phyloP scores from a whole-genome alignment of 2,113 vertebrate species.

The Sitta europaea region DNA sequence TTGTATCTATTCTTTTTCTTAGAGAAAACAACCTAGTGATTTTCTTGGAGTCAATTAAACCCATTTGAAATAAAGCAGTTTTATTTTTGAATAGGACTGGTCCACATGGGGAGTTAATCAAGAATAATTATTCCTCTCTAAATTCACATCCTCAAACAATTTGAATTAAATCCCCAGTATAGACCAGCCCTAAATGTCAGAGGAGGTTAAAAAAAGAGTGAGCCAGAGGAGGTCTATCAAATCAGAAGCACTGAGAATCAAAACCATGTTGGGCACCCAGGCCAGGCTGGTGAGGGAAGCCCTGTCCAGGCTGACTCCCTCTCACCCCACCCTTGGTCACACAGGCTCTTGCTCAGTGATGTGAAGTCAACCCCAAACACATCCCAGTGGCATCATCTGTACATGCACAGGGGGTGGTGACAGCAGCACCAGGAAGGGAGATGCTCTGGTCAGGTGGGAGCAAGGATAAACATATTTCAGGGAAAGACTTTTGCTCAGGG shows the following conservation, averaged over 20 bases:
- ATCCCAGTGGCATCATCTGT: not conserved
- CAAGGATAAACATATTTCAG: not conserved
- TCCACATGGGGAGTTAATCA: slow-evolving; percentile 37
- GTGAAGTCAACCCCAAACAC: not conserved
- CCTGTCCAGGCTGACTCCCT: not conserved
- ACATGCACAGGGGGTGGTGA: rapidly evolving
- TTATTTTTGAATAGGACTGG: slow-evolving; percentile 27
- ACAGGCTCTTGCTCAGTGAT: not conserved
- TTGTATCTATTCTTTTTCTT: not conserved
- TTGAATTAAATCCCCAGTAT: slow-evolving; percentile 45
- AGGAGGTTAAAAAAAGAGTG: slow-evolving; percentile 32
- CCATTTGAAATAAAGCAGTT: slow-evolving; percentile 3
- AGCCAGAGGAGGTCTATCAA: not conserved
- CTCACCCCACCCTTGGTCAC: not conserved
- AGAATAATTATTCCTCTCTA: slow-evolving; percentile 55
- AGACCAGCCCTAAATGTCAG: slow-evolving; percentile 17
- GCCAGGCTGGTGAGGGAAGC: not conserved
- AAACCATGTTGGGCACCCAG: not conserved
- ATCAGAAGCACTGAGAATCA: not conserved
- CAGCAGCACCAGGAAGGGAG: not conserved
- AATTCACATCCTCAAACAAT: slow-evolving; percentile 39
- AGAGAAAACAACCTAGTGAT: not conserved
- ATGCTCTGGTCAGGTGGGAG: not conserved
- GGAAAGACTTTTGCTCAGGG: not conserved
- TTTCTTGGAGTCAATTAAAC: slow-evolving; percentile 4